phyloP scores from a whole-genome alignment of 2,113 vertebrate genomes.

The Psittacus erithacus region DNA sequence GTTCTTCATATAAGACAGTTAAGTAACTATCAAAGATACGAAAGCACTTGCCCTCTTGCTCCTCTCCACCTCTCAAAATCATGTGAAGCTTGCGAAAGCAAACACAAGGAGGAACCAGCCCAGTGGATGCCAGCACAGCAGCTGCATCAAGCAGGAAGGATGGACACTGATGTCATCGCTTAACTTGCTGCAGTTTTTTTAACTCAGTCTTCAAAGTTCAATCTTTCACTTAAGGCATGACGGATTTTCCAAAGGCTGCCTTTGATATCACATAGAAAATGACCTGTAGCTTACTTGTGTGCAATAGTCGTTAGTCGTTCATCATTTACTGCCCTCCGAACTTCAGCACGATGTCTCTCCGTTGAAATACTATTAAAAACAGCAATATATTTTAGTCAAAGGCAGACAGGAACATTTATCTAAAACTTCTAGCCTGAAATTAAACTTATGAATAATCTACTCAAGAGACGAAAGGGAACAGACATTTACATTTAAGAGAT shows the following conservation, averaged over 20 bases:
- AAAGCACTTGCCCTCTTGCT: not conserved
- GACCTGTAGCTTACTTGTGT: constrained; percentile 88
- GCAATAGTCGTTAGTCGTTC: constrained; percentile 96
- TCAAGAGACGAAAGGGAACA: not conserved
- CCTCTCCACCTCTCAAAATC: not conserved
- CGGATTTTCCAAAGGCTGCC: constrained; percentile 25
- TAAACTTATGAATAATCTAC: not conserved
- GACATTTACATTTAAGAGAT: not conserved
- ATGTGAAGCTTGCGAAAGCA: not conserved
- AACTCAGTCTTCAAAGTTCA: not conserved
- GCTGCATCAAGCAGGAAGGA: not conserved
- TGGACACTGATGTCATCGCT: constrained; percentile 3
- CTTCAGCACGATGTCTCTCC: constrained; percentile 95
- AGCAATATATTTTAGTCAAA: not conserved
- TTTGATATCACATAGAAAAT: constrained; percentile 25
- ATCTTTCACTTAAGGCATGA: not conserved
- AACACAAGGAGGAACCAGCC: not conserved
- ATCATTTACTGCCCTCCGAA: constrained; percentile 97
- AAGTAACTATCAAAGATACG: not conserved
- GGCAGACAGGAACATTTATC: not conserved
- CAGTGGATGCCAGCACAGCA: not conserved
- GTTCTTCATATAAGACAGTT: not conserved
- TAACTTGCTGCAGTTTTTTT: not conserved
- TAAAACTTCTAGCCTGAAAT: not conserved
- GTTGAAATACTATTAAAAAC: constrained; percentile 89